phyloP scores from a whole-genome alignment of 2,797 vertebrate genomes.

The Hephaestus fuliginosus region DNA sequence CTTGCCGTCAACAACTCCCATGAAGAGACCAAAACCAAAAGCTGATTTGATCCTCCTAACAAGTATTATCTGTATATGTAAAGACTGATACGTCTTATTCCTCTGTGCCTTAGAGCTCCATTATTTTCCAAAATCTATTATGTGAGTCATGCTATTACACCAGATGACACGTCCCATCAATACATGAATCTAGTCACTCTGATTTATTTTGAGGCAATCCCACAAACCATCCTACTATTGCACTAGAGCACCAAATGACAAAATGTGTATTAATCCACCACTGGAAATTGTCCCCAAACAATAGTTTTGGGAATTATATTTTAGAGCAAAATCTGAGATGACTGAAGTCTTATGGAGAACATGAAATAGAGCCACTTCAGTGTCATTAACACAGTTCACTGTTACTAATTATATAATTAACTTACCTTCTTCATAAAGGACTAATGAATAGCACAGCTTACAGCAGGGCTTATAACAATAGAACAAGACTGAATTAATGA shows the following conservation, averaged over 20 bases:
- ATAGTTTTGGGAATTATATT: neutral
- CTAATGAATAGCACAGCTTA: conserved; percentile 16
- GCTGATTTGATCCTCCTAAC: neutral
- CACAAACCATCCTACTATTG: neutral
- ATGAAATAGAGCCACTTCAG: neutral
- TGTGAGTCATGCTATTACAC: neutral
- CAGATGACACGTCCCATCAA: neutral
- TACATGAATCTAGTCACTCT: neutral
- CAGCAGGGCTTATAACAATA: neutral
- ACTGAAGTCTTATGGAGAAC: neutral
- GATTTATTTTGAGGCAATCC: neutral
- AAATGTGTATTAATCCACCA: too few relatives aligned
- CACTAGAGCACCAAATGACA: neutral
- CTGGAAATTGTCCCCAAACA: neutral
- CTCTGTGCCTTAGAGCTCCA: neutral
- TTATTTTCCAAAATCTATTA: neutral
- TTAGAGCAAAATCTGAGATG: neutral
- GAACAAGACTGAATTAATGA: neutral
- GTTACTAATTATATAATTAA: neutral
- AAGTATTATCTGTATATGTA: neutral
- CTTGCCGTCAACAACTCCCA: neutral
- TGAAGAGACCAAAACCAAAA: neutral
- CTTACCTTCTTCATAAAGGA: neutral
- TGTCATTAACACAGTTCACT: neutral
- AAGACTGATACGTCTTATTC: neutral